A percentile compares a stretch with the other conserved stretches of the same genome.
Evolutionary conservation across 2,113 vertebrate genomes (phyloP).

Genomic region (Pogonocichla stellata): DNA sequence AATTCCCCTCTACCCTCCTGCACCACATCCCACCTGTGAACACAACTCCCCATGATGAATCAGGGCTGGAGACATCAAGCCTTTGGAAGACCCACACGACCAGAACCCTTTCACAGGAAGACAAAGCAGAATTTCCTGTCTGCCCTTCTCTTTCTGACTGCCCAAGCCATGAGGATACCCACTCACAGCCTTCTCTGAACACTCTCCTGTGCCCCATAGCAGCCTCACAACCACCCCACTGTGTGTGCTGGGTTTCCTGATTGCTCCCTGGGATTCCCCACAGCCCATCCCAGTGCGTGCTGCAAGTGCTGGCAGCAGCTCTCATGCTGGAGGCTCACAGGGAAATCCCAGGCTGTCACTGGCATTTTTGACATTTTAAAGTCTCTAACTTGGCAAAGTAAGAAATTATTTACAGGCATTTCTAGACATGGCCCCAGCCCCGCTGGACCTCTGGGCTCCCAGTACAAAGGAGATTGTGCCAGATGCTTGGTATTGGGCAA

Average conservation of each 20-base stretch:
- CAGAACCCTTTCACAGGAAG: background rate
- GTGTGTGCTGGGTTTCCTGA: rapidly evolving
- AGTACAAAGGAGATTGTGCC: background rate
- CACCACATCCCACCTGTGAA: background rate
- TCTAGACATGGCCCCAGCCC: background rate
- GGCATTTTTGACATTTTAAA: conserved; percentile 12
- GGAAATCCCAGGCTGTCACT: background rate
- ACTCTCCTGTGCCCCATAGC: background rate
- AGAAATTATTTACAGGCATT: conserved; percentile 19
- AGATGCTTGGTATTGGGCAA: background rate
- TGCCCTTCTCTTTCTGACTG: background rate
- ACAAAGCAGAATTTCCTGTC: background rate
- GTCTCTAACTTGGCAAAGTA: background rate
- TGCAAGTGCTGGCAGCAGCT: background rate
- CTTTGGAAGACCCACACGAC: background rate
- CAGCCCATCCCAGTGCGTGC: rapidly evolving
- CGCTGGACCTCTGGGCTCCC: background rate
- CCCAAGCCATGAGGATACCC: rapidly evolving
- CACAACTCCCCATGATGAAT: background rate
- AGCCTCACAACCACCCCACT: background rate
- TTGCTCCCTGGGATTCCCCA: rapidly evolving
- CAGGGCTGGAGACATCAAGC: background rate
- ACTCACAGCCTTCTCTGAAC: background rate
- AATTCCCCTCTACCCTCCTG: rapidly evolving
- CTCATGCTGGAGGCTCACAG: background rate